Evolutionary conservation across 1,140 invertebrate genomes (phyloP).

Genomic region (Microplitis demolitor): DNA sequence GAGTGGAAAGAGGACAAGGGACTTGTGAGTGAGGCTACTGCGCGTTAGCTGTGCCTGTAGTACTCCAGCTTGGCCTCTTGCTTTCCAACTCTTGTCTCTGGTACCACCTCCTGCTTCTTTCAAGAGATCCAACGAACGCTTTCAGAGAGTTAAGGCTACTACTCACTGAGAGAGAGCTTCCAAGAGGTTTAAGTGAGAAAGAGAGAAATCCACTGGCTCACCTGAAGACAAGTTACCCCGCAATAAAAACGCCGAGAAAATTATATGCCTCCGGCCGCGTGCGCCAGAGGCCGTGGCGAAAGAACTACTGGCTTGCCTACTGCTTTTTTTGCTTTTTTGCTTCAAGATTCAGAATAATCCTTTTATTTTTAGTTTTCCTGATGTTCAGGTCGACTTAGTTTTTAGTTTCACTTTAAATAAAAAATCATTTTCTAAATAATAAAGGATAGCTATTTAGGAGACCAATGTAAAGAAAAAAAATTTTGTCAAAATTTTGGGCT

Average conservation of each 20-base stretch:
- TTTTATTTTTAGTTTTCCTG: too few relatives aligned
- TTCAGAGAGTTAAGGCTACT: background rate
- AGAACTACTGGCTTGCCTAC: slow-evolving; percentile 49
- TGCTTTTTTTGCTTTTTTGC: slow-evolving; percentile 14
- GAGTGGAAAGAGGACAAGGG: slow-evolving; percentile 19
- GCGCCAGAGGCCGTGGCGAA: slow-evolving; percentile 43
- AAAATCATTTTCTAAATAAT: too few relatives aligned
- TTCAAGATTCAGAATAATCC: too few relatives aligned
- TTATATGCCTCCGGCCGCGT: slow-evolving; percentile 59
- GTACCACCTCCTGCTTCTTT: slow-evolving; percentile 12
- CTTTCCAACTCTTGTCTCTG: background rate
- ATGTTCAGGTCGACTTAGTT: too few relatives aligned
- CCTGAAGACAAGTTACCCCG: slow-evolving; percentile 62
- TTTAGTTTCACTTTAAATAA: too few relatives aligned
- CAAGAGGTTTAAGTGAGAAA: background rate
- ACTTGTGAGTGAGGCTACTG: slow-evolving; percentile 52
- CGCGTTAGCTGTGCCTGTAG: slow-evolving; percentile 58
- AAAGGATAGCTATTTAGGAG: too few relatives aligned
- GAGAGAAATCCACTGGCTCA: slow-evolving; percentile 52
- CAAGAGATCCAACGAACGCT: background rate
- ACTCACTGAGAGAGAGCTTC: background rate
- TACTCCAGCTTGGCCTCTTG: slow-evolving; percentile 38
- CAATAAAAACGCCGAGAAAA: slow-evolving; percentile 63
- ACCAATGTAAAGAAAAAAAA: too few relatives aligned
- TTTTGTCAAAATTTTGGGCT: too few relatives aligned